Evolutionary conservation across 2,888 invertebrate genomes (phyloP).

Genomic region (Hemistola chrysoprasaria): DNA sequence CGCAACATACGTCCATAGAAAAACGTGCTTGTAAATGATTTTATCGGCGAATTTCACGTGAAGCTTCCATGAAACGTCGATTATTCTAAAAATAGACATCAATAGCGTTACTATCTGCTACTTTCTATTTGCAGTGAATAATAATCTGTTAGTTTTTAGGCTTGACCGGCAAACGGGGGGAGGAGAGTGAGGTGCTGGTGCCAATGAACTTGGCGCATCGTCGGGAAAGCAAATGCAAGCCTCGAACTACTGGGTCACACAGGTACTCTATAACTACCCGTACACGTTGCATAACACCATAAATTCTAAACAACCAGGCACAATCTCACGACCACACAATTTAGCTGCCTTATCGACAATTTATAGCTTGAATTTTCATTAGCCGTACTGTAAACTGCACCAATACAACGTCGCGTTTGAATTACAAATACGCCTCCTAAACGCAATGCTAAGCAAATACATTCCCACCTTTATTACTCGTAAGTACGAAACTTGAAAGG

Average conservation of each 20-base stretch:
- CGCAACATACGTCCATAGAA: conserved; percentile 4
- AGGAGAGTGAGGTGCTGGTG: conserved; percentile 43
- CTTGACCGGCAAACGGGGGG: conserved; percentile 32
- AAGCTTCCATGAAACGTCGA: conserved; percentile 26
- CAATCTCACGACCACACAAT: conserved; percentile 44
- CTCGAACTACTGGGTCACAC: conserved; percentile 66
- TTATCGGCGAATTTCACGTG: conserved; percentile 22
- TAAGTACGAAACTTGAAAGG: conserved; percentile 23
- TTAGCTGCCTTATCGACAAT: conserved; percentile 45
- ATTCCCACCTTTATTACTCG: conserved; percentile 59
- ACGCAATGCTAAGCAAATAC: conserved; percentile 44
- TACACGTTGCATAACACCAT: conserved; percentile 48
- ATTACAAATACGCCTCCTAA: conserved; percentile 54
- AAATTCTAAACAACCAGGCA: conserved; percentile 40
- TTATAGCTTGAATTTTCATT: conserved; percentile 54
- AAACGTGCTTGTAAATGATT: conserved; percentile 13
- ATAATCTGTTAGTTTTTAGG: conserved; percentile 67
- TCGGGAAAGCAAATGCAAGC: conserved; percentile 68
- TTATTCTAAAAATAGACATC: conserved; percentile 56
- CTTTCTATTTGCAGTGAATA: conserved; percentile 71
- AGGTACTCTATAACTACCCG: conserved; percentile 54
- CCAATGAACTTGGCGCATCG: conserved; percentile 73
- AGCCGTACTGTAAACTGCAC: conserved; percentile 41
- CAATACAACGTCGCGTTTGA: conserved; percentile 52
- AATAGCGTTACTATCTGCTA: conserved; percentile 54